Base-by-base conservation (phyloP, 2,797 vertebrate species). In the Cossypha polioptera region DNA sequence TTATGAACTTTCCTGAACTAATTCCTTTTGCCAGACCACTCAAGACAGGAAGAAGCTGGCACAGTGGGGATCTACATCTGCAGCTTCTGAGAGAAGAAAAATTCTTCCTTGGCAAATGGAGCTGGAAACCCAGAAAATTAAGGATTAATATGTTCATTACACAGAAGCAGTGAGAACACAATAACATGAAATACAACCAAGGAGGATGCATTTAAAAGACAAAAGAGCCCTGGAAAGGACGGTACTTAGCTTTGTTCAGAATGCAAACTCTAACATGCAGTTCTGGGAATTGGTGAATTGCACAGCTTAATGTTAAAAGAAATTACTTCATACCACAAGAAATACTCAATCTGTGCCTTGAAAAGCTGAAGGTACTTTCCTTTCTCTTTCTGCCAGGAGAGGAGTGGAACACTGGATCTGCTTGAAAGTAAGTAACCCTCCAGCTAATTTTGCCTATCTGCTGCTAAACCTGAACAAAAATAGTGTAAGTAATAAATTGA, bases 141-240 rank as follows among this genome's bases (percentile, higher is more conserved):
- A 91, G 92, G 94, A 96, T 96, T 96, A 96, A 96, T 97, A 92
- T 81, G 95, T 92, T 96, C 94, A 94, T 95, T 95, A 82, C 90
- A 95, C 67, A 86, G 92, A 90, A 86, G 83, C 93, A 94, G 55
- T 76, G 67, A 95, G 59, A 92, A 86, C 86, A 94, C 81, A 88
- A 66, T 91, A 83, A 92, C 75, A 81, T 42, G 92, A 90, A 92
- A 69, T 78, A 62, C 66, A 85, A 84, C 89, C 86, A 87, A 84
- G 92, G 66, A 96, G 85, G 87, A 94, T 92, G 91, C 82, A 81
- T 97, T 97, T 92, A 96, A 90, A 95, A 97, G 91, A 96, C 92
- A 96, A 86, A 89, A 90, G 50, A 86, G 90, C 75, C 45, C 16
- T 31, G 36, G 72, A 93, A 93, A 91, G 86, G 74, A 45, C 31